Evolutionary conservation across 2,888 invertebrate species (phyloP).

Genomic region (Seira musarum): DNA sequence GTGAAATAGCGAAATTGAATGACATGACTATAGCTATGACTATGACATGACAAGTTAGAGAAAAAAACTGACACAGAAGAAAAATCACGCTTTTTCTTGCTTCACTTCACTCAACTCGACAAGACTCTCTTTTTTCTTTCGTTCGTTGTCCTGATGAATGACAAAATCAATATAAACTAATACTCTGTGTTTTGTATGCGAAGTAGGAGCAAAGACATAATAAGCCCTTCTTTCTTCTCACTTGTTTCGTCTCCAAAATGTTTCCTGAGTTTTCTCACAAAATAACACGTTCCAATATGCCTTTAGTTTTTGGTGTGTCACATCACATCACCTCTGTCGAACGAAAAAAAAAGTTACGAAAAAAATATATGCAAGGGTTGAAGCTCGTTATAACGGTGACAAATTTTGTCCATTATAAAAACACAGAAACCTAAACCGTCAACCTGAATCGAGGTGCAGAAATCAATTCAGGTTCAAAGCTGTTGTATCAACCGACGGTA

Average conservation of each 20-base stretch:
- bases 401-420: too few species aligned
- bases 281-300: not conserved
- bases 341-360: too few species aligned
- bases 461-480: too few species aligned
- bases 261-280: constrained; percentile 31
- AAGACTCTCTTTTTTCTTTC: not conserved
- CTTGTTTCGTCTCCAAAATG: constrained; percentile 35
- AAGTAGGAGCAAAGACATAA: too few species aligned
- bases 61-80: constrained; percentile 18
- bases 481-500: too few species aligned
- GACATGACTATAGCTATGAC: too few species aligned
- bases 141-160: constrained; percentile 54
- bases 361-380: too few species aligned
- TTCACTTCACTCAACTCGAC: constrained; percentile 12
- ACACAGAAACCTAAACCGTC: too few species aligned
- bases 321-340: too few species aligned
- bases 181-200: constrained; percentile 24
- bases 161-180: constrained; percentile 60
- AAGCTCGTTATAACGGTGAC: too few species aligned
- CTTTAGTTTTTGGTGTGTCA: not conserved
- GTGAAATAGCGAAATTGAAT: constrained; percentile 12
- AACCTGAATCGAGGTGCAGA: too few species aligned
- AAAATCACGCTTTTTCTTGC: constrained; percentile 30
- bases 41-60: not conserved
- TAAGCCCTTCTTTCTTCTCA: constrained; percentile 18